Evolutionary conservation across 2,888 invertebrate species (phyloP).

Genomic region (Trachelus iudaicus): DNA sequence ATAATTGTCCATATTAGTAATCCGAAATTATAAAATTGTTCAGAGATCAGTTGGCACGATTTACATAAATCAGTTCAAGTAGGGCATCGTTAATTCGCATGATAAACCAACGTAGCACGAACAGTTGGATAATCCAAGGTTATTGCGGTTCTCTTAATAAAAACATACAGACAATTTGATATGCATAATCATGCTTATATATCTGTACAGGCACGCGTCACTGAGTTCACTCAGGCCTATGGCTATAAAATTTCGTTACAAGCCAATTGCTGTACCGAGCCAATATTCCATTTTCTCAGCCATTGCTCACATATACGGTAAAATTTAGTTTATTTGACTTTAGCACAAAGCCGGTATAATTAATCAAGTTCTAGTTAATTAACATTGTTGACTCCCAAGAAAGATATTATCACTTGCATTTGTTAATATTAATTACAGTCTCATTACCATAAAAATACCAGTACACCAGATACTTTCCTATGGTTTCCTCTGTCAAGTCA

Average conservation of each 20-base stretch:
- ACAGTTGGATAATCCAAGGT: not conserved
- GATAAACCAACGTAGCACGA: not conserved
- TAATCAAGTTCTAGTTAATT: not conserved
- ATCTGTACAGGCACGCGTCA: not conserved
- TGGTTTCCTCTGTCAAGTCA: not conserved
- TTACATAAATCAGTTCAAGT: not conserved
- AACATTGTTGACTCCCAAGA: not conserved
- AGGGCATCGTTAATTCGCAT: not conserved
- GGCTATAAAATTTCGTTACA: not conserved
- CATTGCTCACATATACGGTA: not conserved
- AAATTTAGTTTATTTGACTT: not conserved
- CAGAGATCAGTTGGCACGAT: not conserved
- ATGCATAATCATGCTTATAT: not conserved
- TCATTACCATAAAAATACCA: too few relatives aligned
- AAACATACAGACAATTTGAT: not conserved
- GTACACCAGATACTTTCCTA: not conserved
- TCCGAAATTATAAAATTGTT: not conserved
- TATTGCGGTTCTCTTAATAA: not conserved
- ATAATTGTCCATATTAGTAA: not conserved
- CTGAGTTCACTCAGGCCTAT: not conserved
- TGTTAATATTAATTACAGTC: too few relatives aligned
- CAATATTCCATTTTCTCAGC: not conserved
- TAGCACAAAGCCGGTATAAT: not conserved
- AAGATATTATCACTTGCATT: not conserved
- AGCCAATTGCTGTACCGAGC: not conserved